Evolutionary conservation across 2,888 invertebrate species (phyloP).

Genomic region (Papilio elwesi): DNA sequence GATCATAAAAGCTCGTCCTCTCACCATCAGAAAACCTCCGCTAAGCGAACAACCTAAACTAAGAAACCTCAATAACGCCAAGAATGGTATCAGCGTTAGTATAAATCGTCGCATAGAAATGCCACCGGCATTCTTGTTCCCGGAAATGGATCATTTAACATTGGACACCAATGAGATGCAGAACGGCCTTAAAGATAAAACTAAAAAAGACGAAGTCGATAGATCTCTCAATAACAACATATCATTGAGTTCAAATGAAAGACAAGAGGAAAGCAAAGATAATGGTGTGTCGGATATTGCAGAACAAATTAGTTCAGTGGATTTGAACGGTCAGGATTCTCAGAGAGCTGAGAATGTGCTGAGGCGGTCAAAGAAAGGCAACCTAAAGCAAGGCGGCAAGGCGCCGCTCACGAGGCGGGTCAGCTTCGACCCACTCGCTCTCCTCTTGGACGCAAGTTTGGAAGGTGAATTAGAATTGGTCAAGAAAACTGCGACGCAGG

Average conservation of each 20-base stretch:
- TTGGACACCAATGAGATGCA: slow-evolving; percentile 71
- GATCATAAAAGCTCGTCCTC: slow-evolving; percentile 91
- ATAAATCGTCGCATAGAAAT: slow-evolving; percentile 91
- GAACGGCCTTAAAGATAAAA: slow-evolving; percentile 70
- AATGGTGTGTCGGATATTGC: slow-evolving; percentile 73
- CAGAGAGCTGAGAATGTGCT: slow-evolving; percentile 83
- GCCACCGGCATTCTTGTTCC: slow-evolving; percentile 92
- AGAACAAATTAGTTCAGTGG: slow-evolving; percentile 79
- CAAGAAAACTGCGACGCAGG: slow-evolving; percentile 96
- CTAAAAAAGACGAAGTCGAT: slow-evolving; percentile 76
- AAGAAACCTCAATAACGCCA: slow-evolving; percentile 83
- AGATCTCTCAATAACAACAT: slow-evolving; percentile 67
- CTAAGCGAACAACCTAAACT: slow-evolving; percentile 91
- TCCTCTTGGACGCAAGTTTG: slow-evolving; percentile 97
- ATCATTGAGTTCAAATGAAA: slow-evolving; percentile 63
- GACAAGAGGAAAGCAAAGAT: slow-evolving; percentile 74
- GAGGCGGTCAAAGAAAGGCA: slow-evolving; percentile 91
- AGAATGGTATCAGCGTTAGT: slow-evolving; percentile 86
- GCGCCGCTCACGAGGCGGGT: slow-evolving; percentile 92
- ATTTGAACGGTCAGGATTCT: slow-evolving; percentile 81
- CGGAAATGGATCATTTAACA: slow-evolving; percentile 87
- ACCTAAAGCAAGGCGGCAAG: slow-evolving; percentile 90
- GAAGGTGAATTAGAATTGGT: slow-evolving; percentile 99
- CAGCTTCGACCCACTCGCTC: slow-evolving; percentile 98
- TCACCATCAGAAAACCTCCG: slow-evolving; percentile 93